Evolutionary conservation across 2,888 invertebrate species (phyloP).

Genomic region (Notodromas monacha): DNA sequence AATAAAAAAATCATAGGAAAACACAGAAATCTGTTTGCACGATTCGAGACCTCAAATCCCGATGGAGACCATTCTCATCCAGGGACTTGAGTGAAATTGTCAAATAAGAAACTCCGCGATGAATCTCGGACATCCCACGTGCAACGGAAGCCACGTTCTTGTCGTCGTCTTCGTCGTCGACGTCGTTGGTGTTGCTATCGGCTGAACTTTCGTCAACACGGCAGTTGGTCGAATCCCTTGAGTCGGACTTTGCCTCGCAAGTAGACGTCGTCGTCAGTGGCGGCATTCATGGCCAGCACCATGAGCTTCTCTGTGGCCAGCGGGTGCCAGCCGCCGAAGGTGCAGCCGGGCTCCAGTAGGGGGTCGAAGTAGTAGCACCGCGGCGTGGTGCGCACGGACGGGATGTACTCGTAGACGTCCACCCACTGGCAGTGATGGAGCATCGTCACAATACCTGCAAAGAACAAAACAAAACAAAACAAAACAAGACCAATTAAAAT

Average conservation of each 20-base stretch:
- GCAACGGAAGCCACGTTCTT: too few species aligned
- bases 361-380: conserved; percentile 42
- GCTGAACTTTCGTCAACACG: too few species aligned
- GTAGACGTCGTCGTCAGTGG: conserved; percentile 33
- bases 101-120: too few species aligned
- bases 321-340: conserved; percentile 58
- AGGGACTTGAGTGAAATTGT: too few species aligned
- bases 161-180: too few species aligned
- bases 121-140: too few species aligned
- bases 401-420: conserved; percentile 45
- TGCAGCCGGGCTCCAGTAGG: conserved; percentile 29
- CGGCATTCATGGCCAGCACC: conserved; percentile 31
- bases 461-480: conserved; percentile 1
- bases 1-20: too few species aligned
- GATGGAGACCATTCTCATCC: too few species aligned
- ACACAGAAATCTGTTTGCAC: too few species aligned
- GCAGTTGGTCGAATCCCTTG: conserved; percentile 16
- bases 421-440: conserved; percentile 37
- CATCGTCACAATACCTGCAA: conserved; percentile 32
- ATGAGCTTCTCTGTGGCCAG: conserved; percentile 47
- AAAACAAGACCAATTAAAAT: too few species aligned
- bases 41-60: too few species aligned
- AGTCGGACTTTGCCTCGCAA: conserved; percentile 35
- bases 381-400: conserved; percentile 35
- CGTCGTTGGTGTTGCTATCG: too few species aligned